These are phyloP conservation scores for Sebastes oblongus DNA, from an alignment of 2,797 vertebrate genomes.

Conservation along the genomic window DNA sequence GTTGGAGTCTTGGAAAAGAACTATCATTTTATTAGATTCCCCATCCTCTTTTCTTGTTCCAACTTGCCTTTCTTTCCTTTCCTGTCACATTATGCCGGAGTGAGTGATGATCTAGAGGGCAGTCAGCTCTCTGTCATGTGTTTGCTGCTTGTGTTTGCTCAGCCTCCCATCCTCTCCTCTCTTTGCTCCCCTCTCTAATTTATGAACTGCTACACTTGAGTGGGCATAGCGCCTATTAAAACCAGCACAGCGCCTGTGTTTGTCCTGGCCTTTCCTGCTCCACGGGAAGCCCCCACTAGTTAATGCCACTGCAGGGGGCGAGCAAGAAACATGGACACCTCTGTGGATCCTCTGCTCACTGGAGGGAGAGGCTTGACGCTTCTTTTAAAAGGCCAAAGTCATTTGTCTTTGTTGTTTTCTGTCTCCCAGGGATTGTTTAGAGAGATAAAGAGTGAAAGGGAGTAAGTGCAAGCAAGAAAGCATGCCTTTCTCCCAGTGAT, in stretches of 20 bases:
- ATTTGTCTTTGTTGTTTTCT: constrained; percentile 73
- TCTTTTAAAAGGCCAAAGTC: constrained; percentile 75
- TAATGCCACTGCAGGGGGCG: constrained; percentile 72
- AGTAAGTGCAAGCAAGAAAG: constrained; percentile 27
- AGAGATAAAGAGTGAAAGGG: constrained; percentile 51
- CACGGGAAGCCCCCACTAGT: constrained; percentile 57
- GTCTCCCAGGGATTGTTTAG: constrained; percentile 62
- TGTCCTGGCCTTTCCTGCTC: constrained; percentile 69
- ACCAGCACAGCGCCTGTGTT: constrained; percentile 64
- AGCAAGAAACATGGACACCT: constrained; percentile 61
- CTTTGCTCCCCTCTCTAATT: constrained; percentile 74
- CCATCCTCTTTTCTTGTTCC: neutral
- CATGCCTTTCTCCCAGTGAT: constrained; percentile 23
- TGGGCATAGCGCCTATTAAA: constrained; percentile 69
- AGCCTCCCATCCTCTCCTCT: constrained; percentile 56
- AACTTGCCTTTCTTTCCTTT: constrained; percentile 24
- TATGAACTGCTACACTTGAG: constrained; percentile 75
- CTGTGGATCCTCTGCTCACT: constrained; percentile 56
- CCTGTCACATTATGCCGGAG: constrained; percentile 39
- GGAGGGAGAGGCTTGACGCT: constrained; percentile 55
- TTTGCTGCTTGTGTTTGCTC: constrained; percentile 72
- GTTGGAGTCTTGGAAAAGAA: constrained; percentile 5
- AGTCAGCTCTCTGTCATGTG: constrained; percentile 49
- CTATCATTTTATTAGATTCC: constrained; percentile 26
- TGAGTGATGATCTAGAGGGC: constrained; percentile 46